Conservation (phyloP, 1,140 invertebrate genomes). For the Drosophila willistoni region DNA sequence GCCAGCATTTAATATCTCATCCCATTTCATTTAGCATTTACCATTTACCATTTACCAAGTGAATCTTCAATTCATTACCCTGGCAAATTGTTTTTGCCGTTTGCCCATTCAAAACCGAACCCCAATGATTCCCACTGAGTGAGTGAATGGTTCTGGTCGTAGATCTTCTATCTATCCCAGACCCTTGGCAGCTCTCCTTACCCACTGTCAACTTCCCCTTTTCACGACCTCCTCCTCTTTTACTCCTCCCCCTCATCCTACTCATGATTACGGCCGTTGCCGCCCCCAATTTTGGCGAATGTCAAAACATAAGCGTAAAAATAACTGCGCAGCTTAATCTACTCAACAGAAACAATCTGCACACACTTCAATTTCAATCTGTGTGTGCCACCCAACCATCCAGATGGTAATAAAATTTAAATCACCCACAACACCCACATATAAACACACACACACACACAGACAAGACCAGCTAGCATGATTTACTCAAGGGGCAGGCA, state of each 20-base stretch:
- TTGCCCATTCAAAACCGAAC: background rate
- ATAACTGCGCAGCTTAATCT: constrained; percentile 73
- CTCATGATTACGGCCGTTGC: background rate
- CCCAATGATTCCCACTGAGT: constrained; percentile 9
- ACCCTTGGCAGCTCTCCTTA: background rate
- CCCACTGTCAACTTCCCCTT: no score
- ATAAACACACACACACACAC: constrained; percentile 48
- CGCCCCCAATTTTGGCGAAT: constrained; percentile 47
- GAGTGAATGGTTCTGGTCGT: background rate
- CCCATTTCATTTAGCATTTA: constrained; percentile 40
- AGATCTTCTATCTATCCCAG: constrained; percentile 13
- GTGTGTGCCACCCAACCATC: constrained; percentile 36
- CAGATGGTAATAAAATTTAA: constrained; percentile 80
- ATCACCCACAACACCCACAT: constrained; percentile 59
- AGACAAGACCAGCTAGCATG: constrained; percentile 7
- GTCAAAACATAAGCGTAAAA: constrained; percentile 60
- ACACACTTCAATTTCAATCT: constrained; percentile 73
- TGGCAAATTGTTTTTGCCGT: constrained; percentile 53
- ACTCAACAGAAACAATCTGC: constrained; percentile 69
- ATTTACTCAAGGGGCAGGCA: background rate
- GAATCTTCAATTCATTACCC: constrained; percentile 67
- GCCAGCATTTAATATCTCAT: background rate
- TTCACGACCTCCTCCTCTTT: constrained; percentile 14
- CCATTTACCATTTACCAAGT: constrained; percentile 20
- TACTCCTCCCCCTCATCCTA: constrained; percentile 6